Conservation (phyloP, 2,888 invertebrate species). For the Operophtera brumata region DNA sequence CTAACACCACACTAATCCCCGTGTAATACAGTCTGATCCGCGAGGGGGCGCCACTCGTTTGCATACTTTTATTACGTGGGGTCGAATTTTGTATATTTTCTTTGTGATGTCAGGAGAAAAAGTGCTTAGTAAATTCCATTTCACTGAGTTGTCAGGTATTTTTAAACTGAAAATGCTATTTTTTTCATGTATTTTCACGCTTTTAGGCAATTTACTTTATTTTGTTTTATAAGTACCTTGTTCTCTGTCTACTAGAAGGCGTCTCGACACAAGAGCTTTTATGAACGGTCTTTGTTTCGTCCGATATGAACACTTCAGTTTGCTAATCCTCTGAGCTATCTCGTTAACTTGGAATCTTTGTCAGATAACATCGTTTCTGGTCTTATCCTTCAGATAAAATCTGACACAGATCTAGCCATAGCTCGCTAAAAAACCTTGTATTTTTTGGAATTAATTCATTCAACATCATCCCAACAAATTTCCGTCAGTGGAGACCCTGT, state of each 20-base stretch:
- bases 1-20: conserved; percentile 26
- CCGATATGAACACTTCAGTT: neutral
- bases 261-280: too few relatives aligned
- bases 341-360: neutral
- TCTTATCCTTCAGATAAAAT: neutral
- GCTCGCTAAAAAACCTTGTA: too few relatives aligned
- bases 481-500: too few relatives aligned
- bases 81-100: conserved; percentile 36
- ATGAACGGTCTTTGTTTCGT: neutral
- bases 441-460: too few relatives aligned
- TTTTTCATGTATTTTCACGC: neutral
- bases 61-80: conserved; percentile 42
- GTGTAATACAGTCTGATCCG: conserved; percentile 36
- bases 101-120: conserved; percentile 22
- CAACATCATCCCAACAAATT: too few relatives aligned
- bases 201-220: neutral
- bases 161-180: neutral
- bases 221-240: too few relatives aligned
- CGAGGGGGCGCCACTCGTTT: conserved; percentile 37
- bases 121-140: conserved; percentile 18
- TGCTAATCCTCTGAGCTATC: neutral
- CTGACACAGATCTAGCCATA: neutral
- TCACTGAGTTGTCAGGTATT: conserved; percentile 7
- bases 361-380: neutral
- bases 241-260: too few relatives aligned